A percentile compares a stretch with the other conserved stretches of the same genome.
These are phyloP conservation scores for Avahi laniger DNA, from an alignment of 2,797 vertebrate genomes.

Conservation along the genomic window DNA sequence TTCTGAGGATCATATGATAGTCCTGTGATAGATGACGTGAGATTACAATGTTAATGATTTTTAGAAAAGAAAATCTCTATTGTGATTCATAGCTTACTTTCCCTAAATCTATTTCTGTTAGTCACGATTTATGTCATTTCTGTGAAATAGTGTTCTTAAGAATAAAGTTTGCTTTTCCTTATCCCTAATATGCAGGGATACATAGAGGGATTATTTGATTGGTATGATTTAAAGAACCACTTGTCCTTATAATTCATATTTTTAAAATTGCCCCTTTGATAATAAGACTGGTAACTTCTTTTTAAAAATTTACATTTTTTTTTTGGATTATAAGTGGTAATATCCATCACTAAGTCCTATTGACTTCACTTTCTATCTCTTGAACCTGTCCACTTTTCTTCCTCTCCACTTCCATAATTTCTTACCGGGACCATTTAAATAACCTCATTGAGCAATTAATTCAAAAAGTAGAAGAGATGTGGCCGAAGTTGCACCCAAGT, in stretches of 20 bases:
- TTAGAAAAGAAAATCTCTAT: not conserved
- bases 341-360: not conserved
- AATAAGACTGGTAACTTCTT: not conserved
- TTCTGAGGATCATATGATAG: conserved; percentile 16
- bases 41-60: conserved; percentile 17
- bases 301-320: not conserved
- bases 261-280: not conserved
- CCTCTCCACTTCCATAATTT: not conserved
- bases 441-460: not conserved
- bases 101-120: conserved; percentile 14
- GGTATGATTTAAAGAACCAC: not conserved
- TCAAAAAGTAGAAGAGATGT: not conserved
- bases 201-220: not conserved
- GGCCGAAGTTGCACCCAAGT: not conserved
- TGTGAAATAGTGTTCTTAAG: not conserved
- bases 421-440: not conserved
- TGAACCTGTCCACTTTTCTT: not conserved
- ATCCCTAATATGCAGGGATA: not conserved
- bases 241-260: not conserved
- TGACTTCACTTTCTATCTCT: not conserved
- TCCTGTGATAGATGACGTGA: not conserved
- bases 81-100: conserved; percentile 9
- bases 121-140: conserved; percentile 9
- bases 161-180: conserved; percentile 30
- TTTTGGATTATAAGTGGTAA: not conserved